These are phyloP conservation scores for Hypolimnas misippus DNA, from an alignment of 2,888 invertebrate genomes.

Conservation along the genomic window DNA sequence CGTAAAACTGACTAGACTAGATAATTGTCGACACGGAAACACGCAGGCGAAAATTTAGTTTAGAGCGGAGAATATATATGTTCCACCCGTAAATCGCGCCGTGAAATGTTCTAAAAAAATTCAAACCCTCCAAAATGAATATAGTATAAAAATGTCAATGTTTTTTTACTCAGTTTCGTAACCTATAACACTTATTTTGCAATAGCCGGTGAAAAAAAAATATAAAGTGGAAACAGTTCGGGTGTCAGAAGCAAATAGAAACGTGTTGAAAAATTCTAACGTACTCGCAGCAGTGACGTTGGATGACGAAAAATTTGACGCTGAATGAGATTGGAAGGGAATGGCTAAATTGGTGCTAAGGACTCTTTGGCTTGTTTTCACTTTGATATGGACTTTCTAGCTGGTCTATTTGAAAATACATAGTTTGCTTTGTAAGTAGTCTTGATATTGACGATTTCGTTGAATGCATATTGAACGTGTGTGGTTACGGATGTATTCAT, in stretches of 20 bases:
- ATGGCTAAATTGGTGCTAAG: not conserved
- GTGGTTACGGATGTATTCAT: too few relatives aligned
- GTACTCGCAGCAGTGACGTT: not conserved
- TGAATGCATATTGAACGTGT: too few relatives aligned
- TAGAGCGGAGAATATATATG: slow-evolving; percentile 25
- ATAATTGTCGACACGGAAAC: slow-evolving; percentile 31
- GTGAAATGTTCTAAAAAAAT: slow-evolving; percentile 23
- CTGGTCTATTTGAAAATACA: not conserved
- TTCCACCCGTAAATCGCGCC: slow-evolving; percentile 27
- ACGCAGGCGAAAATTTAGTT: slow-evolving; percentile 32
- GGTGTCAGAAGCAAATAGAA: slow-evolving; percentile 36
- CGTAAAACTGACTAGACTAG: slow-evolving; percentile 18
- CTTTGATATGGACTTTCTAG: not conserved
- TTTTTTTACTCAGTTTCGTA: slow-evolving; percentile 26
- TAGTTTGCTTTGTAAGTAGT: not conserved
- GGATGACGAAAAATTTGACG: slow-evolving; percentile 6
- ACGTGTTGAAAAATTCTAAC: slow-evolving; percentile 18
- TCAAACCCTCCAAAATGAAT: slow-evolving; percentile 28
- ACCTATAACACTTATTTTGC: slow-evolving; percentile 40
- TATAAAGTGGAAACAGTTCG: slow-evolving; percentile 33
- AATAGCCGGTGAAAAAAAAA: slow-evolving; percentile 34
- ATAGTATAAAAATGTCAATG: slow-evolving; percentile 35
- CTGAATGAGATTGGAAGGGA: not conserved
- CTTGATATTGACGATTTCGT: not conserved
- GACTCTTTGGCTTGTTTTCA: not conserved